phyloP scores from a whole-genome alignment of 2,113 vertebrate species.

The Tapirus terrestris region DNA sequence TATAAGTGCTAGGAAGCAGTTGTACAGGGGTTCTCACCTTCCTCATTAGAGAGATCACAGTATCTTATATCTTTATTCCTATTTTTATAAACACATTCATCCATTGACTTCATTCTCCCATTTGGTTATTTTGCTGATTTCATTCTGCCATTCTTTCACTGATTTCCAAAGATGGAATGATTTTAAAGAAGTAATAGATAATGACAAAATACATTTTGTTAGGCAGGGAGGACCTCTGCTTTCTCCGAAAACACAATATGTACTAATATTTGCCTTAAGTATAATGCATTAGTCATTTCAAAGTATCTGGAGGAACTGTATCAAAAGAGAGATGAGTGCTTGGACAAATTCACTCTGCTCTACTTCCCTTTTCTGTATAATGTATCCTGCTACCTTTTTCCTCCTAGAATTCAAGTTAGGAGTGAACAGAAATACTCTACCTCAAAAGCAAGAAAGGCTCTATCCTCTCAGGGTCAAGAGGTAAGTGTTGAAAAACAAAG shows the following conservation, averaged over 20 bases:
- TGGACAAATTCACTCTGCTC: background rate
- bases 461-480: background rate
- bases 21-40: background rate
- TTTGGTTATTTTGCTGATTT: background rate
- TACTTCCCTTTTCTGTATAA: background rate
- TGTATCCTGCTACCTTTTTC: background rate
- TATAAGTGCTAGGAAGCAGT: background rate
- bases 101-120: background rate
- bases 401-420: background rate
- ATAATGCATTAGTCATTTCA: background rate
- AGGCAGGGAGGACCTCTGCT: background rate
- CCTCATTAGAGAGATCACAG: background rate
- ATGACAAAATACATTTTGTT: constrained; percentile 25
- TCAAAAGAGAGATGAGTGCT: background rate
- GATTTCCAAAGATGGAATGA: background rate
- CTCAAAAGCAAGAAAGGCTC: background rate
- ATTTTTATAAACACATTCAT: background rate
- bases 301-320: background rate
- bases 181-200: background rate
- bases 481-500: background rate
- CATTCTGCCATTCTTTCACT: background rate
- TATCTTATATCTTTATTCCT: background rate
- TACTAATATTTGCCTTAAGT: background rate
- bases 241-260: background rate
- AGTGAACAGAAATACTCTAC: background rate